Percentiles rank a stretch among this genome's conserved stretches.
Conservation (phyloP, 2,113 vertebrate genomes). For the Podarcis cretensis region DNA sequence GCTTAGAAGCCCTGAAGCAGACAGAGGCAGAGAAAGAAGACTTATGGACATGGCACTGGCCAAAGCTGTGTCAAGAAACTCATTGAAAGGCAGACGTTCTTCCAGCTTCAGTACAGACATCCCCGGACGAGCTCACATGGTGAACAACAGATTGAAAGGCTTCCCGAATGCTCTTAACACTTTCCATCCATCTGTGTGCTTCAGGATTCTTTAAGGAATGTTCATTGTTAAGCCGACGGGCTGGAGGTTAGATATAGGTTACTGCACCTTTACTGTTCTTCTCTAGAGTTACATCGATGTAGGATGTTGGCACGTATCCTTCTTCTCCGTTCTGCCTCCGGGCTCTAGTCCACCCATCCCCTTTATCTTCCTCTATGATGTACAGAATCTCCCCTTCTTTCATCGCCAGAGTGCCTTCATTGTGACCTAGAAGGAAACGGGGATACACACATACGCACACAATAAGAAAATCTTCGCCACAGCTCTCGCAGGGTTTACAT, state of each 20-base stretch:
- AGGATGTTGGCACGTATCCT: conserved; percentile 97
- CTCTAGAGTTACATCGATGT: conserved; percentile 98
- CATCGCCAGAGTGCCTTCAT: conserved; percentile 96
- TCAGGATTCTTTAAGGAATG: conserved; percentile 49
- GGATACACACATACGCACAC: neutral
- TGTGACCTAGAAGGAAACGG: conserved; percentile 83
- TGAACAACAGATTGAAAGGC: conserved; percentile 68
- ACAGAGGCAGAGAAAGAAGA: conserved; percentile 63
- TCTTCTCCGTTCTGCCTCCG: conserved; percentile 95
- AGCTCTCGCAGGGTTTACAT: conserved; percentile 45
- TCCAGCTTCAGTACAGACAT: conserved; percentile 51
- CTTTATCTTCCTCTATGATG: conserved; percentile 98
- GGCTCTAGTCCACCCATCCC: conserved; percentile 96
- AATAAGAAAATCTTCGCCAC: conserved; percentile 24
- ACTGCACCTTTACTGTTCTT: conserved; percentile 99
- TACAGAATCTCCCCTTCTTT: conserved; percentile 95
- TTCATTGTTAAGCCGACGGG: conserved; percentile 60
- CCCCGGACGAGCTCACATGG: conserved; percentile 70
- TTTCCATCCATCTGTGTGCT: conserved; percentile 49
- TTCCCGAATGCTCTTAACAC: conserved; percentile 44
- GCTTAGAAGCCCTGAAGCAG: conserved; percentile 55
- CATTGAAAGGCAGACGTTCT: conserved; percentile 38
- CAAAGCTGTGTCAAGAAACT: conserved; percentile 59
- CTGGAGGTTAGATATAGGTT: conserved; percentile 95
- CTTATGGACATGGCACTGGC: conserved; percentile 51